Conservation (phyloP, 2,113 vertebrate genomes). For the Dermatemys mawii region DNA sequence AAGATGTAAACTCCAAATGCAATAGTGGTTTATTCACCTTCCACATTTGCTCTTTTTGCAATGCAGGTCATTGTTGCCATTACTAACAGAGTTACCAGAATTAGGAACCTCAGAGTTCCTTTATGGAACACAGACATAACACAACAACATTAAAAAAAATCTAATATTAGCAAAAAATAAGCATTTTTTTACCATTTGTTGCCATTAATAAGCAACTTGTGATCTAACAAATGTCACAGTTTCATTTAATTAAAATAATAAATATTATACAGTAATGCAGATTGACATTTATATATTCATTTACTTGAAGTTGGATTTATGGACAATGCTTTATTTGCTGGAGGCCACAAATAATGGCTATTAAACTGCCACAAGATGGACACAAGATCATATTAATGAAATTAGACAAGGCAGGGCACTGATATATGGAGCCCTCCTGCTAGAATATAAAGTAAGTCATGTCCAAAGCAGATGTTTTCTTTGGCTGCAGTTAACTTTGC, state of each 20-base stretch:
- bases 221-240: constrained; percentile 93
- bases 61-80: background rate
- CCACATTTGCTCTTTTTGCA: background rate
- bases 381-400: constrained; percentile 91
- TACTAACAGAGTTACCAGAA: background rate
- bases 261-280: constrained; percentile 90
- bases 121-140: no score
- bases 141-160: constrained; percentile 72
- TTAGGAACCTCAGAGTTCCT: no score
- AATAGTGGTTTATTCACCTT: background rate
- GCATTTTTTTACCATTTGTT: constrained; percentile 78
- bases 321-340: constrained; percentile 85
- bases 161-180: constrained; percentile 80
- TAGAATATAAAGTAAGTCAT: constrained; percentile 56
- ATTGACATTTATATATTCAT: constrained; percentile 90
- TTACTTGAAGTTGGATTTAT: constrained; percentile 88
- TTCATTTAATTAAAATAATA: constrained; percentile 99
- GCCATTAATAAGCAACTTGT: constrained; percentile 88
- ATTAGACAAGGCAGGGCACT: constrained; percentile 84
- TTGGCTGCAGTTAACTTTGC: constrained; percentile 30
- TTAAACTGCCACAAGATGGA: constrained; percentile 91
- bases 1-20: background rate
- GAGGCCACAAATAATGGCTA: constrained; percentile 92
- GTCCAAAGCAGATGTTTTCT: constrained; percentile 68
- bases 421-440: constrained; percentile 74